phyloP scores from a whole-genome alignment of 2,888 invertebrate species.

The Orchesellides sinensis region DNA sequence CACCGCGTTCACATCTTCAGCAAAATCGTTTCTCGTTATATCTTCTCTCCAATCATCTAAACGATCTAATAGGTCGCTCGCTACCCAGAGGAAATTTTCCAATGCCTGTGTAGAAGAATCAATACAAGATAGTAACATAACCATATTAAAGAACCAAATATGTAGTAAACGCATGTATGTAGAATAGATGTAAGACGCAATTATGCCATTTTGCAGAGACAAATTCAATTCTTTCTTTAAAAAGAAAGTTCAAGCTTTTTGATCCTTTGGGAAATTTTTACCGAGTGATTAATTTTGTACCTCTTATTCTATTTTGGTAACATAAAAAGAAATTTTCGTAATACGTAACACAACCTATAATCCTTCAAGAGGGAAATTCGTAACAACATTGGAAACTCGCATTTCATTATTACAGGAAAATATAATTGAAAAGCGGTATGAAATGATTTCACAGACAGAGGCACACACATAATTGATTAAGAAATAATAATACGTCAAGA shows the following conservation, averaged over 20 bases:
- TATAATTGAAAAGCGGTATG: not conserved
- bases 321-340: not conserved
- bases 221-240: not conserved
- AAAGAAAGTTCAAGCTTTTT: not conserved
- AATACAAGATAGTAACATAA: not conserved
- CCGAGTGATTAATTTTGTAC: not conserved
- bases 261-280: not conserved
- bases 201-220: conserved; percentile 9
- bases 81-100: conserved; percentile 98
- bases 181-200: conserved; percentile 8
- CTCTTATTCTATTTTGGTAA: not conserved
- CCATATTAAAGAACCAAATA: not conserved
- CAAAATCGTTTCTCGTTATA: conserved; percentile 93
- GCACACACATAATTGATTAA: too few relatives aligned
- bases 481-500: too few relatives aligned
- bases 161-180: not conserved
- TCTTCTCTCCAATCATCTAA: conserved; percentile 96
- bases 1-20: conserved; percentile 95
- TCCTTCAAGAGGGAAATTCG: too few relatives aligned
- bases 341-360: too few relatives aligned
- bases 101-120: conserved; percentile 81
- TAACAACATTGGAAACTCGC: too few relatives aligned
- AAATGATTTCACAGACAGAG: too few relatives aligned
- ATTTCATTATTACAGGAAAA: too few relatives aligned
- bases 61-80: conserved; percentile 93